phyloP scores from a whole-genome alignment of 2,888 invertebrate genomes.

The Adelphocoris suturalis region DNA sequence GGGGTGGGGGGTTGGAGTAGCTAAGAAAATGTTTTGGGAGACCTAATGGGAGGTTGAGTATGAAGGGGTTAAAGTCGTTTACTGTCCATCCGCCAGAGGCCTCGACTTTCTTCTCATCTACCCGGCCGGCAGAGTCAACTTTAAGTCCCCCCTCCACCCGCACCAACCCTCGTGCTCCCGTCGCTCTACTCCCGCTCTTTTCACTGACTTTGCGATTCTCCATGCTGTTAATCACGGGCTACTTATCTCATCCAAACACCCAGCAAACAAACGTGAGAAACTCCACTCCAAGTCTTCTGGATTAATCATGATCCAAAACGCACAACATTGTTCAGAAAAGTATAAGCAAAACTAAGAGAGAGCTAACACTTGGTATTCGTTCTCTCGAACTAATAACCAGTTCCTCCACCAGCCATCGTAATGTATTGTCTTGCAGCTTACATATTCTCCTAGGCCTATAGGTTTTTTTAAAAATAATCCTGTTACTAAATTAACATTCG shows the following conservation, averaged over 20 bases:
- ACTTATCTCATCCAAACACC: not conserved
- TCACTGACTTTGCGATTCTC: not conserved
- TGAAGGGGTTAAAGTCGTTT: constrained; percentile 66
- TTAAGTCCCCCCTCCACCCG: not conserved
- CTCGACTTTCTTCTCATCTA: constrained; percentile 37
- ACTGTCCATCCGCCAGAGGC: constrained; percentile 59
- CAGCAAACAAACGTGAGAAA: not conserved
- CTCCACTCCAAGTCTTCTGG: not conserved
- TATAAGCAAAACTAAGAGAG: too few species aligned
- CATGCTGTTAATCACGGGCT: constrained; percentile 23
- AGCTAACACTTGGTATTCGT: too few species aligned
- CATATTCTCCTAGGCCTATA: too few species aligned
- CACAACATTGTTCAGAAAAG: too few species aligned
- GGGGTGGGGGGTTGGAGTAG: not conserved
- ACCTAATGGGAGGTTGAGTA: constrained; percentile 59
- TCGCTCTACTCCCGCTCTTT: not conserved
- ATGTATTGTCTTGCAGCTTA: too few species aligned
- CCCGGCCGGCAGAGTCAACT: not conserved
- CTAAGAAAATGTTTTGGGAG: constrained; percentile 67
- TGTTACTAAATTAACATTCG: too few species aligned
- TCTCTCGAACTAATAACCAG: too few species aligned
- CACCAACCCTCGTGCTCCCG: not conserved
- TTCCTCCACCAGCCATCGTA: too few species aligned
- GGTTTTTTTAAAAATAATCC: too few species aligned
- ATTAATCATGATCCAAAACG: not conserved